A percentile compares a stretch with the other conserved stretches of the same genome.
Evolutionary conservation across 2,888 invertebrate species (phyloP).

Genomic region (Tridacna crocea): DNA sequence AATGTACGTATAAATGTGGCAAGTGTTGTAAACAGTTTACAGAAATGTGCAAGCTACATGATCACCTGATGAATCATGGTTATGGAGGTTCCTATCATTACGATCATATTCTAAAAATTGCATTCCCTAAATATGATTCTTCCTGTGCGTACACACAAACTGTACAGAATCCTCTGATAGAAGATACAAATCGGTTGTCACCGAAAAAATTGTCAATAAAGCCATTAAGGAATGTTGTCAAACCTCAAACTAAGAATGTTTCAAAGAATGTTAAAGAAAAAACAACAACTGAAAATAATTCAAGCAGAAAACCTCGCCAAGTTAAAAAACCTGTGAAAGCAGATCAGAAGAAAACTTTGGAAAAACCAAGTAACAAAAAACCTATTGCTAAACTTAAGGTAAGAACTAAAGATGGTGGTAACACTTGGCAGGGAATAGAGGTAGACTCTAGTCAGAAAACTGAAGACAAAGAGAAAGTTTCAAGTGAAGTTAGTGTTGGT

Average conservation of each 20-base stretch:
- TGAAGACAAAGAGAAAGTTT: not conserved
- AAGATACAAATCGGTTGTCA: not conserved
- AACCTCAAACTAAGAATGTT: not conserved
- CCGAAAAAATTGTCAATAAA: constrained; percentile 24
- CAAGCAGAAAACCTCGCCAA: not conserved
- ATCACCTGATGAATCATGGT: constrained; percentile 51
- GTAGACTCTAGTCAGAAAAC: not conserved
- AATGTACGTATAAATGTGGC: constrained; percentile 51
- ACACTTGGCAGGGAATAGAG: constrained; percentile 33
- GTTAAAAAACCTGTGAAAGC: not conserved
- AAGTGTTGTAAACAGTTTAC: constrained; percentile 40
- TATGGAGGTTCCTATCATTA: constrained; percentile 57
- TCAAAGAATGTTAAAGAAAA: not conserved
- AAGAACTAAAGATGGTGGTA: constrained; percentile 31
- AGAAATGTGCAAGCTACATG: constrained; percentile 54
- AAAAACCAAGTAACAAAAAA: constrained; percentile 5
- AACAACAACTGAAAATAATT: not conserved
- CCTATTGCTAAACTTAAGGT: constrained; percentile 17
- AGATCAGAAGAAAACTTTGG: not conserved
- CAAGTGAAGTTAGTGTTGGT: not conserved
- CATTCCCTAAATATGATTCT: constrained; percentile 59
- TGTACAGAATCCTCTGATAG: not conserved
- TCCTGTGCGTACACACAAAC: constrained; percentile 53
- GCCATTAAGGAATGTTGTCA: constrained; percentile 24
- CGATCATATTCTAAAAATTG: constrained; percentile 54